phyloP scores from a whole-genome alignment of 2,888 invertebrate species.

The Diarsia dahlii region DNA sequence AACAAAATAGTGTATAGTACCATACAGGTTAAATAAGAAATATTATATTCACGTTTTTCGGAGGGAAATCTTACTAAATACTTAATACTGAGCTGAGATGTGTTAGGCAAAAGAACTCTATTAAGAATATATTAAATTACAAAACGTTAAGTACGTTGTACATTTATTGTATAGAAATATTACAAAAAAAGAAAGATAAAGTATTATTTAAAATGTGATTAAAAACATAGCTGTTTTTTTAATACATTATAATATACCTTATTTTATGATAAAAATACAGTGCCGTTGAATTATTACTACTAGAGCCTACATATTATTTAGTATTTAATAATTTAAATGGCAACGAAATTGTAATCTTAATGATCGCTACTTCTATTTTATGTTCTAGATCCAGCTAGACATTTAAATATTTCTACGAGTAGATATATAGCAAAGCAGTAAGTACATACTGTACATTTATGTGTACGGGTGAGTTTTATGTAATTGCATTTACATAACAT shows the following conservation, averaged over 20 bases:
- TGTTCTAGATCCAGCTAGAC: slow-evolving; percentile 61
- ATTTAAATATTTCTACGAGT: slow-evolving; percentile 36
- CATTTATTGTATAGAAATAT: slow-evolving; percentile 19
- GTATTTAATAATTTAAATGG: slow-evolving; percentile 54
- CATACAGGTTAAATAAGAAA: slow-evolving; percentile 2
- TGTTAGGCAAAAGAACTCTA: slow-evolving; percentile 19
- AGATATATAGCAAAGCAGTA: slow-evolving; percentile 33
- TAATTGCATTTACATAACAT: slow-evolving; percentile 3
- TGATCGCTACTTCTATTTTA: slow-evolving; percentile 42
- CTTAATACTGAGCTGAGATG: slow-evolving; percentile 49
- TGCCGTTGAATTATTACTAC: slow-evolving; percentile 12
- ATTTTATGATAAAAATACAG: slow-evolving; percentile 6
- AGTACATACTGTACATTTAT: slow-evolving; percentile 12
- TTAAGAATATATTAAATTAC: slow-evolving; percentile 7
- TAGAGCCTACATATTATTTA: slow-evolving; percentile 20
- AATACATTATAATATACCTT: slow-evolving; percentile 8
- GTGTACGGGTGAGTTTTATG: not conserved
- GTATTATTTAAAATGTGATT: slow-evolving; percentile 44
- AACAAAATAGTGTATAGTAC: not conserved
- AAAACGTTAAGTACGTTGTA: slow-evolving; percentile 31
- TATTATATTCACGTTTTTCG: slow-evolving; percentile 28
- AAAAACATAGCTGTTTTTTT: slow-evolving; percentile 24
- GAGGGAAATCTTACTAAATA: slow-evolving; percentile 50
- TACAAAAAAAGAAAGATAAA: slow-evolving; percentile 4
- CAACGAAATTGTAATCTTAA: slow-evolving; percentile 53